These are phyloP conservation scores for Eilema depressum DNA, from an alignment of 2,888 invertebrate species.

Conservation along the genomic window DNA sequence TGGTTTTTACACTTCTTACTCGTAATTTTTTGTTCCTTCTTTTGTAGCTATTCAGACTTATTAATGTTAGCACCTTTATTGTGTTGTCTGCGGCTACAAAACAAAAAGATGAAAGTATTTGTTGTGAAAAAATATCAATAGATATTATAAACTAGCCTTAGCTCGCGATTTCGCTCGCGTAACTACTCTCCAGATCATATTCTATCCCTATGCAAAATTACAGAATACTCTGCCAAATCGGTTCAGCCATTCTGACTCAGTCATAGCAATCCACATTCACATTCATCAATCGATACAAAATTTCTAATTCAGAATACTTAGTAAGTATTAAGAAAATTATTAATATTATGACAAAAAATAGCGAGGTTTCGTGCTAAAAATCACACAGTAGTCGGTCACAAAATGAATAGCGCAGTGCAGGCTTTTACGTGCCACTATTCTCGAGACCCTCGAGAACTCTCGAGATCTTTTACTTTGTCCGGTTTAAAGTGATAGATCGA, in stretches of 20 bases:
- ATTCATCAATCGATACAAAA: too few species aligned
- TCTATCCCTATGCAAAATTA: too few species aligned
- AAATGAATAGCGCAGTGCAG: background rate
- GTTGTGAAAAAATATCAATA: too few species aligned
- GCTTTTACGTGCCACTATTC: background rate
- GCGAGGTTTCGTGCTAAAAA: background rate
- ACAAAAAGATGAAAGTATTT: background rate
- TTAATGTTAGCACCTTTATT: too few species aligned
- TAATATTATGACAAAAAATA: background rate
- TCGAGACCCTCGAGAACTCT: background rate
- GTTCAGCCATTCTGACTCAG: too few species aligned
- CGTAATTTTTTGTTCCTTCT: background rate
- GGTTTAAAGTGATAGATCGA: background rate
- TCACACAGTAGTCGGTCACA: background rate
- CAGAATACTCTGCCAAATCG: too few species aligned
- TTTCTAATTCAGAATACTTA: too few species aligned
- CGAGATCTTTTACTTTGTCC: slow-evolving; percentile 1
- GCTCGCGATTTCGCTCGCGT: too few species aligned
- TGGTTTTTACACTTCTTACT: background rate
- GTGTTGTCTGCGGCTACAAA: background rate
- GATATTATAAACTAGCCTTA: too few species aligned
- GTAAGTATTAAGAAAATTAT: too few species aligned
- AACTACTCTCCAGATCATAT: too few species aligned
- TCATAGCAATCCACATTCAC: too few species aligned
- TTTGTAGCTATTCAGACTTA: background rate